Evolutionary conservation across 2,888 invertebrate genomes (phyloP).

Genomic region (Pyrrhia umbra): DNA sequence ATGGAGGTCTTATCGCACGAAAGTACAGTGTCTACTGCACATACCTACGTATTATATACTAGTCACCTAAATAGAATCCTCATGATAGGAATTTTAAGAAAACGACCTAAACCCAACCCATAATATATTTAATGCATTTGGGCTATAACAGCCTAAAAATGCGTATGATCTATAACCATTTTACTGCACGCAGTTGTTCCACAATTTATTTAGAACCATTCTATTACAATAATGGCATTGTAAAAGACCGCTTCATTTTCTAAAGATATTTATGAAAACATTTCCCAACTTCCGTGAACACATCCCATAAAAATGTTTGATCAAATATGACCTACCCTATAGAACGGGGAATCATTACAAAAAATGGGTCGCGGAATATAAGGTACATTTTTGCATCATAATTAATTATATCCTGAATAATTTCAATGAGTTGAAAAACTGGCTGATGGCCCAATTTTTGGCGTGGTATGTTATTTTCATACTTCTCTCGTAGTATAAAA

Average conservation of each 20-base stretch:
- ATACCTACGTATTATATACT: no score
- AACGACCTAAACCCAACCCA: no score
- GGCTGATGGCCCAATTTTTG: background rate
- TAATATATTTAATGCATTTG: no score
- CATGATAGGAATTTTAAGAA: no score
- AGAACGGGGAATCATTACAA: slow-evolving; percentile 19
- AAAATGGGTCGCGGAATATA: slow-evolving; percentile 39
- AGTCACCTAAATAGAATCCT: no score
- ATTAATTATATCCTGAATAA: slow-evolving; percentile 36
- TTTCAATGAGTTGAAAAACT: background rate
- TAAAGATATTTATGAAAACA: background rate
- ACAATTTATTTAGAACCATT: slow-evolving; percentile 12
- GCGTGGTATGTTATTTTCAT: background rate
- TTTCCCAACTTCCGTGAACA: slow-evolving; percentile 36
- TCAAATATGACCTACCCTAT: slow-evolving; percentile 16
- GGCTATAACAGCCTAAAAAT: no score
- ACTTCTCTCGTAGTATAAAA: no score
- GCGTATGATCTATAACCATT: no score
- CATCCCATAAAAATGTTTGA: slow-evolving; percentile 41
- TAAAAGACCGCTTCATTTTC: slow-evolving; percentile 21
- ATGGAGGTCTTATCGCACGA: no score
- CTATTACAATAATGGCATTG: background rate
- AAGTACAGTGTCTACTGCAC: no score
- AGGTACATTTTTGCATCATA: slow-evolving; percentile 36
- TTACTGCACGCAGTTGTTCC: background rate